Base-by-base conservation (phyloP, 2,888 invertebrate genomes). In the Stenurella melanura region DNA sequence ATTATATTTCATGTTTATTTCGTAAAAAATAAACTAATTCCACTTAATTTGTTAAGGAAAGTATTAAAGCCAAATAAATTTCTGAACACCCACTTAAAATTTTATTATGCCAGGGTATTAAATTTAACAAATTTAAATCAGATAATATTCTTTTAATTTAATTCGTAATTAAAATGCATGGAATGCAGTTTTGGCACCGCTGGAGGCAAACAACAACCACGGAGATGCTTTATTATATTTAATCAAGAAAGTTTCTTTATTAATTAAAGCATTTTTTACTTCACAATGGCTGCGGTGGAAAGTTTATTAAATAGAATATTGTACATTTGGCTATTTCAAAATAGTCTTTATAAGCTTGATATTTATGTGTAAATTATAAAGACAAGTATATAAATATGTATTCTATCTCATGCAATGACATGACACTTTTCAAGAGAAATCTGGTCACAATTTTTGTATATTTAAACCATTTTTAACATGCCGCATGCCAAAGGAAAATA, bases 81-180 rank as follows among this genome's bases (percentile, higher is more conserved):
- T 64, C 19, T 19, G 19, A 18, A 64, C 64, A 64, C 42, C 64
- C 19, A 67, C 54, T 67, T 67, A 54, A 54, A 54, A 38, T 64
- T 67, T 50, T 67, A 64, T 64, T 42, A 54, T 42, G 21, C 26
- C 54, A 19, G 21, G 15, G 54, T 21, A 54, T 67, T 67, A 67
- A 67, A 67, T 67, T 67, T 67, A 54, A 54, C 67, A 54, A 54
- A 67, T 54, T 67, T 67, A 67, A 67, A 67, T 67, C 54, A 67
- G 54, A 67, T 67, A 67, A 67, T 67, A 19, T 67, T 67, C 67
- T 54, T 54, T 67, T 67, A 67, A 67, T 67, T 67, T 67, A 67
- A 67, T 18, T 30, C 50, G 54, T 54, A 54, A 67, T 67, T 54
- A 67, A 67, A 54, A 67, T 67, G 50, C 54, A 17, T 7, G 54